Conservation (phyloP, 2,113 vertebrate genomes). For the Alligator mississippiensis region DNA sequence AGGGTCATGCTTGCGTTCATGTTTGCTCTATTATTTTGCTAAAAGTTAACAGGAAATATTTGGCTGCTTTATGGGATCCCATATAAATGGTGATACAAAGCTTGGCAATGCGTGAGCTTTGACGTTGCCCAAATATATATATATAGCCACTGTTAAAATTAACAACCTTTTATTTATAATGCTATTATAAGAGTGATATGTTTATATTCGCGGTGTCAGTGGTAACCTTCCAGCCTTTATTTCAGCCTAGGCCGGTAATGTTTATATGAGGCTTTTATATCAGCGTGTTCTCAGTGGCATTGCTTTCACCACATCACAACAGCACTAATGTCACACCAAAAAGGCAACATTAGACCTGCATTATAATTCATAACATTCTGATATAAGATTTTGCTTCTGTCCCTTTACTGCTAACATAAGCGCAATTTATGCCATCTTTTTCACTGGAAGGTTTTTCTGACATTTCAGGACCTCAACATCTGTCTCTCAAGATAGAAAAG, state of each 20-base stretch:
- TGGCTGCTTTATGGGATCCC: slow-evolving; percentile 61
- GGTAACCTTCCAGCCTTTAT: slow-evolving; percentile 66
- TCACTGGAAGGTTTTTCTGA: slow-evolving; percentile 7
- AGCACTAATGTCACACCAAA: slow-evolving; percentile 2
- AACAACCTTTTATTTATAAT: slow-evolving; percentile 76
- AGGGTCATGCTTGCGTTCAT: slow-evolving; percentile 55
- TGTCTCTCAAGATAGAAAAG: slow-evolving; percentile 30
- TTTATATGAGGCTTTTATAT: slow-evolving; percentile 61
- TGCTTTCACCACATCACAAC: neutral
- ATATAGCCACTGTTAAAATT: slow-evolving; percentile 71
- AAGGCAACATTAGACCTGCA: neutral
- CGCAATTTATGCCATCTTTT: neutral
- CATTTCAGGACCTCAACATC: slow-evolving; percentile 17
- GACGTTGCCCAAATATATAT: slow-evolving; percentile 68
- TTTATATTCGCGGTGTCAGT: slow-evolving; percentile 70
- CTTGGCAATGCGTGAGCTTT: slow-evolving; percentile 45
- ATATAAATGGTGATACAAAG: slow-evolving; percentile 74
- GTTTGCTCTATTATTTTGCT: slow-evolving; percentile 45
- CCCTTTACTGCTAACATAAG: slow-evolving; percentile 18
- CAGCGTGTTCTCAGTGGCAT: slow-evolving; percentile 30
- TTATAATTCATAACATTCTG: slow-evolving; percentile 32
- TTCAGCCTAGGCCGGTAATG: slow-evolving; percentile 53
- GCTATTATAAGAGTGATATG: slow-evolving; percentile 72
- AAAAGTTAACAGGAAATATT: slow-evolving; percentile 57
- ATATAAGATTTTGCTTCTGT: neutral